phyloP scores from a whole-genome alignment of 2,113 vertebrate genomes.

The Myotis lucifugus region DNA sequence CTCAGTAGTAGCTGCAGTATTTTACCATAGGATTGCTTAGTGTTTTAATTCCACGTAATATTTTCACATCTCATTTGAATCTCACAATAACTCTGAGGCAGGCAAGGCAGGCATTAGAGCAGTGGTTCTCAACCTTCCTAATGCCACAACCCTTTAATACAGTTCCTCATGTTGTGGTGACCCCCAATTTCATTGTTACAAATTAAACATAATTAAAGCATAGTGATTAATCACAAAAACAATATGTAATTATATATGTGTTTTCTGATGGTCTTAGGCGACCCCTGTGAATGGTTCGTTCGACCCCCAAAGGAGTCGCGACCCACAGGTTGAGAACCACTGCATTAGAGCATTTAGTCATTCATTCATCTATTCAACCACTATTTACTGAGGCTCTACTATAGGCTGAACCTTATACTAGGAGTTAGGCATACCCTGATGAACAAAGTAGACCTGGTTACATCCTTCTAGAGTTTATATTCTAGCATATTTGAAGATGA shows the following conservation, averaged over 20 bases:
- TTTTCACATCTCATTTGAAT: slow-evolving; percentile 36
- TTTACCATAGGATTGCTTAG: slow-evolving; percentile 27
- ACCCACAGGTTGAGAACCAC: too few species aligned
- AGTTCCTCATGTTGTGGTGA: too few species aligned
- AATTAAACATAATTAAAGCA: too few species aligned
- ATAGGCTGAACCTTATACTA: background rate
- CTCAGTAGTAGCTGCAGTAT: background rate
- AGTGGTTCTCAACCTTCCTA: too few species aligned
- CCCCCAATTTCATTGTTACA: too few species aligned
- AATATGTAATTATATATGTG: too few species aligned
- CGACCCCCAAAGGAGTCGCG: too few species aligned
- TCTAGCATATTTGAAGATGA: background rate
- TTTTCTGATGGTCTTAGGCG: too few species aligned
- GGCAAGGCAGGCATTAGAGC: background rate
- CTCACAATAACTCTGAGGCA: slow-evolving; percentile 20
- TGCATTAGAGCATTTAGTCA: background rate
- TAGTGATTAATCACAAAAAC: too few species aligned
- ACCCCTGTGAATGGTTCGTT: too few species aligned
- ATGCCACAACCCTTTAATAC: too few species aligned
- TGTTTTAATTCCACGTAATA: slow-evolving; percentile 39
- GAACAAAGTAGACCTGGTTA: background rate
- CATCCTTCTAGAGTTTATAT: background rate
- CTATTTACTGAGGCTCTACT: slow-evolving; percentile 3
- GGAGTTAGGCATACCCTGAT: background rate
- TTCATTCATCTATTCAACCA: background rate